Evolutionary conservation across 2,888 invertebrate species (phyloP).

Genomic region (Corbicula japonica): DNA sequence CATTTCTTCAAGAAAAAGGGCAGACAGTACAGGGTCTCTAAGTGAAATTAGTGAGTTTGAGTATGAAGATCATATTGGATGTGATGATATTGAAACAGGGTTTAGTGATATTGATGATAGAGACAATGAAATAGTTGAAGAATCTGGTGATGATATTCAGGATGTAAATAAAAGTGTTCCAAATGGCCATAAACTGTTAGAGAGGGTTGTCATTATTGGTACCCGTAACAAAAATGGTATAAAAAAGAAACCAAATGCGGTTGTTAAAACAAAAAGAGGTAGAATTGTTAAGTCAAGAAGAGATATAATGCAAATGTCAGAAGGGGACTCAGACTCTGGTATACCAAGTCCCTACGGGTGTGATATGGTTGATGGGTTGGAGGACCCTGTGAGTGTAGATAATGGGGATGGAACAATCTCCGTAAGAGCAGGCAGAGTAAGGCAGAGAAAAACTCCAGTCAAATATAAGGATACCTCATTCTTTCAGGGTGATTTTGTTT

Average conservation of each 20-base stretch:
- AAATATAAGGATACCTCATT: constrained; percentile 67
- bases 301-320: neutral
- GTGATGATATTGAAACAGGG: constrained; percentile 64
- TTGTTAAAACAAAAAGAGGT: constrained; percentile 6
- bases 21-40: constrained; percentile 57
- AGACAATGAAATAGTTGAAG: constrained; percentile 36
- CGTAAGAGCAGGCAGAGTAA: constrained; percentile 40
- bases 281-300: too few species aligned
- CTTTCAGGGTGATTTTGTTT: constrained; percentile 66
- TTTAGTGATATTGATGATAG: constrained; percentile 60
- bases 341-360: constrained; percentile 44
- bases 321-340: constrained; percentile 7
- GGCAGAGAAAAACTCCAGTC: constrained; percentile 60
- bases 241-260: constrained; percentile 6
- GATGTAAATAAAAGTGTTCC: constrained; percentile 24
- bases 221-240: constrained; percentile 55
- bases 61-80: constrained; percentile 65
- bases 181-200: constrained; percentile 33
- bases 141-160: constrained; percentile 20
- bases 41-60: constrained; percentile 66
- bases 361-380: constrained; percentile 35
- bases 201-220: constrained; percentile 46
- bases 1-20: constrained; percentile 40
- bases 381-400: constrained; percentile 39
- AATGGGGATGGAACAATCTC: constrained; percentile 60